Evolutionary conservation across 1,140 invertebrate species (phyloP).

Genomic region (Arion vulgaris): DNA sequence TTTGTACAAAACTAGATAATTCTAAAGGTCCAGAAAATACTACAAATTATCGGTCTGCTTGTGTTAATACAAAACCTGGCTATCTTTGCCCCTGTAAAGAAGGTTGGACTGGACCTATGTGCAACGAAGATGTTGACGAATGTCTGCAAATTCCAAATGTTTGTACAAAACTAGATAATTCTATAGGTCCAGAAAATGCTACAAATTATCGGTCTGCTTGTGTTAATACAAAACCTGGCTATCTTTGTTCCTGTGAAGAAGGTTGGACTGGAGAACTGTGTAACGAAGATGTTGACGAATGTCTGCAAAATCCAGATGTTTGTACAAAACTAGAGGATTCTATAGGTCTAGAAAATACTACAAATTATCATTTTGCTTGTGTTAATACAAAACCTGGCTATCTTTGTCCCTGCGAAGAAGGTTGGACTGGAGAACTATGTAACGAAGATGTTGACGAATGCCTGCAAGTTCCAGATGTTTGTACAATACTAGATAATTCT

Average conservation of each 20-base stretch:
- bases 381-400: conserved; percentile 5
- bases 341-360: conserved; percentile 13
- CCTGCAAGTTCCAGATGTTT: too few species aligned
- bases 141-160: conserved; percentile 32
- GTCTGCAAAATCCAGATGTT: conserved; percentile 59
- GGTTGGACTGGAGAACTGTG: conserved; percentile 55
- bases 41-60: not conserved
- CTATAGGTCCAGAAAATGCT: conserved; percentile 61
- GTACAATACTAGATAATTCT: too few species aligned
- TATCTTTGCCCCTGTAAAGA: conserved; percentile 33
- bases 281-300: conserved; percentile 74
- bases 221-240: conserved; percentile 1
- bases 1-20: conserved; percentile 25
- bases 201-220: not conserved
- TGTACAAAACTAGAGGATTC: conserved; percentile 17
- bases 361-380: not conserved
- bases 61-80: conserved; percentile 1
- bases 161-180: not conserved
- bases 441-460: conserved; percentile 65
- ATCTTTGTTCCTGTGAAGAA: not conserved
- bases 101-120: conserved; percentile 45
- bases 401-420: not conserved
- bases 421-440: not conserved
- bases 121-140: conserved; percentile 52
- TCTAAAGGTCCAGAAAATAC: conserved; percentile 61